Evolutionary conservation across 2,113 vertebrate species (phyloP).

Genomic region (Pandion haliaetus): DNA sequence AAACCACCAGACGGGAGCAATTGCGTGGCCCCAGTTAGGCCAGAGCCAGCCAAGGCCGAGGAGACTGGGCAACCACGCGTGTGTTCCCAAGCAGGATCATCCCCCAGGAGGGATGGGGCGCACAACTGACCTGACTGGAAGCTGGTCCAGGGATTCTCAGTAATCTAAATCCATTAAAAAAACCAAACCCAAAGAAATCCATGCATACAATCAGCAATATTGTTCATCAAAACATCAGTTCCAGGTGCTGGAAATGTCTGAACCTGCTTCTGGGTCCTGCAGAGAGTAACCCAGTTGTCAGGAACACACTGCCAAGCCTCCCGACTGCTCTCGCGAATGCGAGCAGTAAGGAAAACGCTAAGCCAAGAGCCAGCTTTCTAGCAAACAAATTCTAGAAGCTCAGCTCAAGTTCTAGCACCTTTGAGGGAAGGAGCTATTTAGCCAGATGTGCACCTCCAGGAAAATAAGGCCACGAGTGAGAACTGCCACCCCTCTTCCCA

Average conservation of each 20-base stretch:
- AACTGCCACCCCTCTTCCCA: background rate
- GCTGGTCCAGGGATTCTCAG: background rate
- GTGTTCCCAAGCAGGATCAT: background rate
- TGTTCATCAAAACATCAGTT: background rate
- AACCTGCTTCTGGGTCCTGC: background rate
- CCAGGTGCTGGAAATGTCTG: background rate
- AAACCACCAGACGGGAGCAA: background rate
- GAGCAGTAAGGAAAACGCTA: background rate
- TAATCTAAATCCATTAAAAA: background rate
- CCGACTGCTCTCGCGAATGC: background rate
- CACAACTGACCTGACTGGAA: background rate
- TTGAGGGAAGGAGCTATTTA: background rate
- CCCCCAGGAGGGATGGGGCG: background rate
- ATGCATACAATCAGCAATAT: too few species aligned
- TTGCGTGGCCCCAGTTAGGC: background rate
- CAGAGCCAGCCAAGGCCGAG: background rate
- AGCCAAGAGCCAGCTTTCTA: background rate
- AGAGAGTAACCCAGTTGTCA: background rate
- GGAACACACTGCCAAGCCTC: background rate
- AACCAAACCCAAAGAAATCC: background rate
- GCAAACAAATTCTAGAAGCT: background rate
- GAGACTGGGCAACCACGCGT: accelerated
- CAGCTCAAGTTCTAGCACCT: background rate
- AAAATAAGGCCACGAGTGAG: accelerated
- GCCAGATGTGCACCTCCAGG: background rate